These are phyloP conservation scores for Henicopernis longicauda DNA, from an alignment of 2,113 vertebrate genomes.

Conservation along the genomic window DNA sequence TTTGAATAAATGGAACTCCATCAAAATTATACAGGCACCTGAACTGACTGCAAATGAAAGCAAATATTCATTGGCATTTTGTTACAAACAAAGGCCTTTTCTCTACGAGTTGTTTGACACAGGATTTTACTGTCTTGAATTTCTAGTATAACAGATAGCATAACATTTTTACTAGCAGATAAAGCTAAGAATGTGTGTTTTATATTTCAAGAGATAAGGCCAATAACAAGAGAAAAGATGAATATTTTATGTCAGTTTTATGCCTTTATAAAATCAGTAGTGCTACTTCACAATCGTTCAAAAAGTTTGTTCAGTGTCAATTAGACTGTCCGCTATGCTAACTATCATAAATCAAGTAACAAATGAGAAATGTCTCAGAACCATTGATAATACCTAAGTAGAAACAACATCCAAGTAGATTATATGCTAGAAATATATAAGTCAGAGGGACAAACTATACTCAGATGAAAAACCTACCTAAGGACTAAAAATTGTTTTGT, in stretches of 20 bases:
- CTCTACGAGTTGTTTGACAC: neutral
- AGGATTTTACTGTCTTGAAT: neutral
- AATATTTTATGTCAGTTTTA: neutral
- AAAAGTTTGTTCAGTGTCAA: neutral
- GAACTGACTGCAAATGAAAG: neutral
- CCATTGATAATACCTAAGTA: accelerated
- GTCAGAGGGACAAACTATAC: neutral
- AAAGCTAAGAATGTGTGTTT: neutral
- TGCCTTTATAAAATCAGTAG: neutral
- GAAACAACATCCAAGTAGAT: neutral
- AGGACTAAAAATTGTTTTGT: neutral
- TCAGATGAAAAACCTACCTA: neutral
- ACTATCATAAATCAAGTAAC: neutral
- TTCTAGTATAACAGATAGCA: neutral
- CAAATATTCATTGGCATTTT: neutral
- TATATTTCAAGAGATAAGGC: neutral
- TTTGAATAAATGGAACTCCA: neutral
- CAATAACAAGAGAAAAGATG: neutral
- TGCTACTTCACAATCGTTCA: neutral
- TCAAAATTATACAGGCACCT: neutral
- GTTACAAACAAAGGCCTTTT: neutral
- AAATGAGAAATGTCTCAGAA: neutral
- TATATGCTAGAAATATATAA: neutral
- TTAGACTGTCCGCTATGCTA: neutral
- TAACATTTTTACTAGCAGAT: neutral